A percentile compares a stretch with the other conserved stretches of the same genome.
Conservation (phyloP, 2,888 invertebrate genomes). For the Machimus rusticus region DNA sequence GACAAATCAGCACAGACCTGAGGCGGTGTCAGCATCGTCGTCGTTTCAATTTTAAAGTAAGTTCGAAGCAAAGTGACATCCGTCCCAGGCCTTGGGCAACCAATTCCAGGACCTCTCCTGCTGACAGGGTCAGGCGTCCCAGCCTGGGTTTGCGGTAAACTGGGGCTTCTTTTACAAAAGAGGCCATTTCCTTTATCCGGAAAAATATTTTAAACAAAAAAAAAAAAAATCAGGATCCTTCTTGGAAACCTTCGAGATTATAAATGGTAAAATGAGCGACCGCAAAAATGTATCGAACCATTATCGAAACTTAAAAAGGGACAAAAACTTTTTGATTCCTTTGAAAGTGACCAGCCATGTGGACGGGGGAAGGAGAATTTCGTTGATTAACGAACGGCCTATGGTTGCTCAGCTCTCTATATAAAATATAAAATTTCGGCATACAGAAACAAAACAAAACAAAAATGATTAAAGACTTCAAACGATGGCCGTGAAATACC, state of each 20-base stretch:
- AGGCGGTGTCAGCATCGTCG: not conserved
- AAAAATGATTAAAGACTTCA: not conserved
- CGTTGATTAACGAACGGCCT: not conserved
- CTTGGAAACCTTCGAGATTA: not conserved
- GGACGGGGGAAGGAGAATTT: not conserved
- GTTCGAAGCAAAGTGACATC: not conserved
- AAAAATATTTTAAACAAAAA: not conserved
- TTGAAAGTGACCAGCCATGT: not conserved
- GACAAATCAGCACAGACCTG: not conserved
- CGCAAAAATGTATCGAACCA: not conserved
- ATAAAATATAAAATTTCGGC: not conserved
- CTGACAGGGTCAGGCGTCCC: not conserved
- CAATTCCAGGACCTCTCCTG: not conserved
- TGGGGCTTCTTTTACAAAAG: not conserved
- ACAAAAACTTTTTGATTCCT: not conserved
- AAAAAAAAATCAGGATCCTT: not conserved
- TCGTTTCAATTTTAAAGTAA: not conserved
- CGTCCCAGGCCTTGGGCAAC: not conserved
- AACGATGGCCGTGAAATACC: not conserved
- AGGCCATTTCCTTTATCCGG: not conserved
- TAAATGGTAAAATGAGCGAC: not conserved
- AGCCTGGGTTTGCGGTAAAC: not conserved
- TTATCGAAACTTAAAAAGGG: not conserved
- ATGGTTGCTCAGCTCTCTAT: not conserved
- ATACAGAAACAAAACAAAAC: no score